Percentiles rank a stretch among this genome's conserved stretches.
Conservation (phyloP, 2,113 vertebrate species). For the Amphiprion percula region DNA sequence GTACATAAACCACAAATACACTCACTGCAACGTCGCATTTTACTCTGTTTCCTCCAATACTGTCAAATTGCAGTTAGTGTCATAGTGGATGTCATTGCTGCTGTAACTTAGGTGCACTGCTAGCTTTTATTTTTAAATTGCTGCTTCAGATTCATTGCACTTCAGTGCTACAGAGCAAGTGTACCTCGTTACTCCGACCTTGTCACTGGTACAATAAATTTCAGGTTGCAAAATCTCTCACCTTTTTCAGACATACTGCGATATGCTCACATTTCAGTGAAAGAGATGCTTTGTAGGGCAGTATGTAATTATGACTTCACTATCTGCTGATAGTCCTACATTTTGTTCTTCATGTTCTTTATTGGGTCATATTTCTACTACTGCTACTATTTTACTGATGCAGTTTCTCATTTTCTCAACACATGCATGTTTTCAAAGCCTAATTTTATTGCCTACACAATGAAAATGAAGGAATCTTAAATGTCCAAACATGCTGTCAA, state of each 20-base stretch:
- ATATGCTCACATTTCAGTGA: neutral
- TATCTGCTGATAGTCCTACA: neutral
- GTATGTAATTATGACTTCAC: neutral
- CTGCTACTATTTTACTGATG: neutral
- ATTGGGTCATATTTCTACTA: neutral
- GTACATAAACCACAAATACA: neutral
- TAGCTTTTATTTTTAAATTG: slow-evolving; percentile 18
- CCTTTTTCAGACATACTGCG: neutral
- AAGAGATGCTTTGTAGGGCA: neutral
- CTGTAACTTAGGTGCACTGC: slow-evolving; percentile 2
- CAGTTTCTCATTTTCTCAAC: neutral
- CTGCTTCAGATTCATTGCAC: slow-evolving; percentile 19
- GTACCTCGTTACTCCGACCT: slow-evolving; percentile 28
- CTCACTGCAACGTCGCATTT: slow-evolving; percentile 7
- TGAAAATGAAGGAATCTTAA: neutral
- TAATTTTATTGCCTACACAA: neutral
- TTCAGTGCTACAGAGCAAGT: neutral
- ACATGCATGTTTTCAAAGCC: neutral
- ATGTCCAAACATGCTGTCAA: slow-evolving; percentile 10
- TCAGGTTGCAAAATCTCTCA: slow-evolving; percentile 13
- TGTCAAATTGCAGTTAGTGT: slow-evolving; percentile 10
- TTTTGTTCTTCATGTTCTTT: neutral
- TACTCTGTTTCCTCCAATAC: neutral
- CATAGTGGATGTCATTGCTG: neutral
- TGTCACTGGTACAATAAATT: slow-evolving; percentile 25